Evolutionary conservation across 2,797 vertebrate genomes (phyloP), one percentile per base, ranked within the genome.

Genomic region (Lepilemur septentrionalis): DNA sequence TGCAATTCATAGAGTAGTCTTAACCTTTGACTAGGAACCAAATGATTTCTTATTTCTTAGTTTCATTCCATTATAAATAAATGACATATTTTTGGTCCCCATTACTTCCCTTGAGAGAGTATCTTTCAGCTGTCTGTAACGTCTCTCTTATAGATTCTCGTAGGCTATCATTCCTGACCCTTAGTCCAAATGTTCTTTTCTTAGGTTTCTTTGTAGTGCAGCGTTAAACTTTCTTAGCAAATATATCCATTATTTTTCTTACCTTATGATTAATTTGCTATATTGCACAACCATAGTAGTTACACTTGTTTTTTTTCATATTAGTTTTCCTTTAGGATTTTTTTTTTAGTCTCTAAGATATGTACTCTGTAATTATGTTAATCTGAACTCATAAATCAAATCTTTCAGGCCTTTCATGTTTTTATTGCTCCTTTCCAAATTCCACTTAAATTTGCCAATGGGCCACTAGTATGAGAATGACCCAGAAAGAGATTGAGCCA

Each of bases 371-470:
- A 97, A 97, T 96, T 97, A 87, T 91, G 63, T 92, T 97, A 96
- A 95, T 96, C 82, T 70, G 59, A 89, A 83, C 76, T 95, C 91
- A 94, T 97, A 97, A 96, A 97, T 97, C 96, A 97, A 93, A 15
- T 48, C 65, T 97, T 82, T 65, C 83, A 95, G 35, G 5, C 0
- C 55, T 69, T 97, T 93, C 13, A 89, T 89, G 57, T 83, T 92
- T 97, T 95, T 95, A 87, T 89, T 95, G 57, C 15, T 75, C n/a
- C 65, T 94, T 96, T 95, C 81, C 69, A 94, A 93, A 94, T 88
- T 79, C 30, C 32, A 43, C 55, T 97, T 91, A 91, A 93, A 63
- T 93, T 48, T 97, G 1, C 84, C 93, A 75, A 57, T 84, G 83
- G 10, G 14, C 3, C 81, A 13, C 41, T 93, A 41, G 25, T 82